Conservation (phyloP, 2,797 vertebrate species). For the Geotrypetes seraphini region DNA sequence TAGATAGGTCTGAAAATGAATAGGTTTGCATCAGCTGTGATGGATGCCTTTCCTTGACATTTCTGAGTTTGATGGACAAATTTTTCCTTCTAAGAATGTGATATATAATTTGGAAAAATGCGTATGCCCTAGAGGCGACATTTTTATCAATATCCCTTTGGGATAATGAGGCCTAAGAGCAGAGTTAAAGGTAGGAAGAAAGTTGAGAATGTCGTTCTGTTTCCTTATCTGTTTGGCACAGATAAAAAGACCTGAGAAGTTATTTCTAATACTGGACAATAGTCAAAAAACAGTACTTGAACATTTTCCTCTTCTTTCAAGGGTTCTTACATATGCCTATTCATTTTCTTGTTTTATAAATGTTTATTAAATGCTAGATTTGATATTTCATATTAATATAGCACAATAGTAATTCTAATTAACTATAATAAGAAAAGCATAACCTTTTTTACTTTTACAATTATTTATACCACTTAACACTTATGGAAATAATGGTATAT, state of each 20-base stretch:
- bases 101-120: conserved; percentile 33
- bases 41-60: conserved; percentile 29
- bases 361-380: too few relatives aligned
- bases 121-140: conserved; percentile 15
- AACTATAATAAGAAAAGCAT: too few relatives aligned
- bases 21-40: conserved; percentile 29
- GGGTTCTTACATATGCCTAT: too few relatives aligned
- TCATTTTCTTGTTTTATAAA: too few relatives aligned
- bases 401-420: too few relatives aligned
- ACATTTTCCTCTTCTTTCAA: conserved; percentile 13
- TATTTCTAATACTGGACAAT: conserved; percentile 24
- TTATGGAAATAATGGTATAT: too few relatives aligned
- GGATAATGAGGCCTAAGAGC: conserved; percentile 33
- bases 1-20: conserved; percentile 38
- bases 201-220: conserved; percentile 25
- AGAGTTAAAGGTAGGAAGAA: conserved; percentile 24
- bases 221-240: conserved; percentile 28
- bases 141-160: conserved; percentile 32
- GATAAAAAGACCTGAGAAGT: conserved; percentile 26
- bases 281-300: conserved; percentile 12
- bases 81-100: conserved; percentile 34
- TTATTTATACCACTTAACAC: too few relatives aligned
- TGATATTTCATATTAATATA: too few relatives aligned
- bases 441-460: too few relatives aligned
- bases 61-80: conserved; percentile 32